phyloP scores from a whole-genome alignment of 2,888 invertebrate species.

The Dynastes grantii region DNA sequence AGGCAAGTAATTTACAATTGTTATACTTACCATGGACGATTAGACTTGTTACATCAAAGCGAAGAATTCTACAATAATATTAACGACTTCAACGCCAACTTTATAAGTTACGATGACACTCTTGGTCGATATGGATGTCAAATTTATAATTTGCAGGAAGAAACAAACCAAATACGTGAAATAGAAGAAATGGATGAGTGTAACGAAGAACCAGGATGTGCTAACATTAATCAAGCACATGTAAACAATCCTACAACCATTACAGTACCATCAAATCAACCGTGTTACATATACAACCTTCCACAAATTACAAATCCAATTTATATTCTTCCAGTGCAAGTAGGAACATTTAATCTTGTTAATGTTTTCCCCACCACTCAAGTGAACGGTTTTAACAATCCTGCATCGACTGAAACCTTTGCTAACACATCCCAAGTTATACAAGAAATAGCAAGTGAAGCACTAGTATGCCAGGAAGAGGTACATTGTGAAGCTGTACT shows the following conservation, averaged over 20 bases:
- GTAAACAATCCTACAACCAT: not conserved
- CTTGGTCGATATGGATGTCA: not conserved
- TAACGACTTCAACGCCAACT: not conserved
- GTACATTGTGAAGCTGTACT: not conserved
- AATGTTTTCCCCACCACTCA: constrained; percentile 5
- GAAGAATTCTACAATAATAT: not conserved
- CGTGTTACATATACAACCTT: not conserved
- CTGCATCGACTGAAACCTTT: not conserved
- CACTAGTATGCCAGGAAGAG: not conserved
- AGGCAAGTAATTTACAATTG: constrained; percentile 95
- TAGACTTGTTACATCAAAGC: constrained; percentile 76
- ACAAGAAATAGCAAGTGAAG: not conserved
- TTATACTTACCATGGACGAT: constrained; percentile 94
- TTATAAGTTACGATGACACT: constrained; percentile 8
- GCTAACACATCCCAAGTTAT: not conserved
- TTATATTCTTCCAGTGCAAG: not conserved
- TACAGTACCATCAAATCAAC: not conserved
- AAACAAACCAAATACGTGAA: not conserved
- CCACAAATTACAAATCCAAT: constrained; percentile 1
- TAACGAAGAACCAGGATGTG: not conserved
- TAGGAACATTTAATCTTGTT: not conserved
- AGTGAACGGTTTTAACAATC: not conserved
- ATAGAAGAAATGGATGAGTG: not conserved
- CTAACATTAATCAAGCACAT: not conserved
- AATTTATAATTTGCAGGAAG: not conserved